Evolutionary conservation across 1,140 invertebrate species (phyloP).

Genomic region (Lepidurus couesii): DNA sequence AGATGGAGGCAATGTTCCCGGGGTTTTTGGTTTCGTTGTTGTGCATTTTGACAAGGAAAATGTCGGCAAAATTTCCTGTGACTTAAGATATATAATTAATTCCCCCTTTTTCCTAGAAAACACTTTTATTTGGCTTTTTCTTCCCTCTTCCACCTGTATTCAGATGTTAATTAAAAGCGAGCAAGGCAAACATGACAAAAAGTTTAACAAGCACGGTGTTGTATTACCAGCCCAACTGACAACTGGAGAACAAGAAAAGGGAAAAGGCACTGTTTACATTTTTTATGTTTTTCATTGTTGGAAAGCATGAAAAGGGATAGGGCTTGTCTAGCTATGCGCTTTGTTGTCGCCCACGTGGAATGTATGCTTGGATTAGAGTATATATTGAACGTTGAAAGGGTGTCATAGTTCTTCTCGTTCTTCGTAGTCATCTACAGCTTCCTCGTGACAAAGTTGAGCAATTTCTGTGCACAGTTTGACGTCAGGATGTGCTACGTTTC

Average conservation of each 20-base stretch:
- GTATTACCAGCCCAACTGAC: neutral
- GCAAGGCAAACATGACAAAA: conserved; percentile 7
- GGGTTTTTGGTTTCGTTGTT: neutral
- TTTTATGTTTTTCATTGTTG: neutral
- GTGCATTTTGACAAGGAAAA: neutral
- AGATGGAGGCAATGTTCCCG: neutral
- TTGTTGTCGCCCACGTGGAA: neutral
- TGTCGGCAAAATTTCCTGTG: neutral
- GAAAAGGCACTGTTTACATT: neutral
- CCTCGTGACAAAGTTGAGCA: conserved; percentile 27
- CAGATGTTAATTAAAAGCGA: conserved; percentile 19
- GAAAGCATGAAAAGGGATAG: neutral
- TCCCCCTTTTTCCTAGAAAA: neutral
- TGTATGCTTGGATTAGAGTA: neutral
- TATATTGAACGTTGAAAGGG: neutral
- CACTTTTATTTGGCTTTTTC: neutral
- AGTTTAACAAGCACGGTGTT: conserved; percentile 19
- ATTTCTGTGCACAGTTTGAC: conserved; percentile 33
- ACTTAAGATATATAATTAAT: neutral
- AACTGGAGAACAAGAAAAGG: neutral
- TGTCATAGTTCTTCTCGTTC: conserved; percentile 30
- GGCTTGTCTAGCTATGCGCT: neutral
- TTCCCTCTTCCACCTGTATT: neutral
- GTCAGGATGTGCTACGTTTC: conserved; percentile 32
- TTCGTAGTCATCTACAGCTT: conserved; percentile 19